phyloP scores from a whole-genome alignment of 2,888 invertebrate genomes.

The Tethea ocularis region DNA sequence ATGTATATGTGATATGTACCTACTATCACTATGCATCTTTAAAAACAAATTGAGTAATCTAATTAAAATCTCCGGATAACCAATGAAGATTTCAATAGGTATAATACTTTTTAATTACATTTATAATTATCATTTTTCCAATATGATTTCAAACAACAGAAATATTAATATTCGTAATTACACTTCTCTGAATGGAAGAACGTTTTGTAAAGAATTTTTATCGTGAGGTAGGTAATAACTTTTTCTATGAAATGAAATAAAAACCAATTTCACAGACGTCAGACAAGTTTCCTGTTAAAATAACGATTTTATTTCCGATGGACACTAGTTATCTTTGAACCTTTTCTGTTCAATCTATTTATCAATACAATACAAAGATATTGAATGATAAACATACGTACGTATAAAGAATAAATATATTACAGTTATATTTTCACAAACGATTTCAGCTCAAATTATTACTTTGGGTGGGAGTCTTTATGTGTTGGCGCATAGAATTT shows the following conservation, averaged over 20 bases:
- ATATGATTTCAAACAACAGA: not conserved
- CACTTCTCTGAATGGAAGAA: not conserved
- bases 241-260: not conserved
- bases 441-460: not conserved
- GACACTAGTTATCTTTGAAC: not conserved
- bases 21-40: too few species aligned
- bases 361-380: not conserved
- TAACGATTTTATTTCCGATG: slow-evolving; percentile 1
- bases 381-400: not conserved
- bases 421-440: not conserved
- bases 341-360: not conserved
- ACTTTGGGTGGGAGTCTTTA: too few species aligned
- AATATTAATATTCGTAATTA: not conserved
- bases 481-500: too few species aligned
- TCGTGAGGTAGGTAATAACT: not conserved
- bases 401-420: too few species aligned
- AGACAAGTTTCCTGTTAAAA: slow-evolving; percentile 3
- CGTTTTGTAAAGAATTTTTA: not conserved
- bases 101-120: too few species aligned
- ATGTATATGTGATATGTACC: too few species aligned
- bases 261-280: slow-evolving; percentile 1
- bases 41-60: too few species aligned
- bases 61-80: too few species aligned
- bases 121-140: too few species aligned
- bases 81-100: too few species aligned